Evolutionary conservation across 2,888 invertebrate species (phyloP).

Genomic region (Epirrhoe tristata): DNA sequence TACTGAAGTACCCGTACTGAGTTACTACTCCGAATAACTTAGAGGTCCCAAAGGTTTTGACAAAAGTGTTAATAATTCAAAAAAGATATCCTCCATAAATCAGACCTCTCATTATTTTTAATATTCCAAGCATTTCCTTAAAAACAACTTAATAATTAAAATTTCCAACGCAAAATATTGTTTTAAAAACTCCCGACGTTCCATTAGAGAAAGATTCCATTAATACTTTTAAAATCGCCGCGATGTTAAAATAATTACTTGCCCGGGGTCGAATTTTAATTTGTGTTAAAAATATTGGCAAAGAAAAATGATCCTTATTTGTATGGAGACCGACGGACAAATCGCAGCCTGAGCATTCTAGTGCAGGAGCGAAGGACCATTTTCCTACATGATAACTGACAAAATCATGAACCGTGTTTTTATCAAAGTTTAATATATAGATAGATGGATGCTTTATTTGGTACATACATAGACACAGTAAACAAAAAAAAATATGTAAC

Average conservation of each 20-base stretch:
- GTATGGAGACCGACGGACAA: constrained; percentile 5
- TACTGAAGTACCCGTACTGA: not conserved
- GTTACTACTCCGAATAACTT: not conserved
- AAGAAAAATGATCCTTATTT: constrained; percentile 18
- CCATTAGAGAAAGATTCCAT: constrained; percentile 69
- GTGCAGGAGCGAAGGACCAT: not conserved
- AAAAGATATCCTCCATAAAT: not conserved
- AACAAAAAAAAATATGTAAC: too few relatives aligned
- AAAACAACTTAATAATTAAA: constrained; percentile 42
- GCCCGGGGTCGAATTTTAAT: constrained; percentile 49
- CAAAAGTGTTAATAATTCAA: not conserved
- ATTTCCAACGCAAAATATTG: constrained; percentile 44
- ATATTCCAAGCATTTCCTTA: constrained; percentile 27
- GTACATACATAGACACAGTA: too few relatives aligned
- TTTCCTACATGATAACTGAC: constrained; percentile 4
- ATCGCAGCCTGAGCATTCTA: not conserved
- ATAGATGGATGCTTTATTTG: too few relatives aligned
- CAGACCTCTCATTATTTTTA: constrained; percentile 10
- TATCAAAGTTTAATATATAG: too few relatives aligned
- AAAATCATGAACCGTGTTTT: too few relatives aligned
- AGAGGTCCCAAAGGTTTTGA: not conserved
- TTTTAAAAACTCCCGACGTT: constrained; percentile 49
- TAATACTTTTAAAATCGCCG: constrained; percentile 60
- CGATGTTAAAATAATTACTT: constrained; percentile 63
- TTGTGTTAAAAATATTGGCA: constrained; percentile 30